Percentiles rank a stretch among this genome's conserved stretches.
Conservation (phyloP, 2,797 vertebrate genomes). For the Scolopax rusticola region DNA sequence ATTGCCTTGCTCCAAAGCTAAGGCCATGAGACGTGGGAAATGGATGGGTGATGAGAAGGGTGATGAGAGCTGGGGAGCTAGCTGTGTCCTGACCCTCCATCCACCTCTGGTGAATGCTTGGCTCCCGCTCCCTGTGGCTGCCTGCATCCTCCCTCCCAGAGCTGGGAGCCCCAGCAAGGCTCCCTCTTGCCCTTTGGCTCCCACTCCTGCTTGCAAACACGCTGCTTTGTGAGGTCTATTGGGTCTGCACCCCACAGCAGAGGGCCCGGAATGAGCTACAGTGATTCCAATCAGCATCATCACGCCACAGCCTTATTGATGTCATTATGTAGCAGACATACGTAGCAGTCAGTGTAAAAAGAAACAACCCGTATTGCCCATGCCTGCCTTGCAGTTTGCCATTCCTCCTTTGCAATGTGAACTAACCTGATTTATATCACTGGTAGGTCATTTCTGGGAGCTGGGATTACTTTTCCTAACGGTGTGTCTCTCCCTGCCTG, state of each 20-base stretch:
- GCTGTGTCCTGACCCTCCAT: background rate
- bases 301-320: background rate
- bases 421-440: background rate
- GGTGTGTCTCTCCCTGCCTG: background rate
- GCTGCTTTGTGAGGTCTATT: background rate
- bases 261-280: background rate
- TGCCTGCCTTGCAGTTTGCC: background rate
- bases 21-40: background rate
- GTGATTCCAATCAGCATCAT: background rate
- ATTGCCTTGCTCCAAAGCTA: accelerated
- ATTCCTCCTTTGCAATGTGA: accelerated
- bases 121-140: background rate
- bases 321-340: background rate
- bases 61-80: accelerated
- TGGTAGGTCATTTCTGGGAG: background rate
- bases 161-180: accelerated
- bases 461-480: background rate
- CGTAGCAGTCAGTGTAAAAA: background rate
- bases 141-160: accelerated
- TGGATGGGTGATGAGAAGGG: background rate
- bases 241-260: background rate
- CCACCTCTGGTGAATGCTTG: background rate
- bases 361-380: accelerated
- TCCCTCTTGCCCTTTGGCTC: background rate
- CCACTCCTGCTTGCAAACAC: accelerated